phyloP scores from a whole-genome alignment of 2,113 vertebrate genomes.

The Thamnaconus septentrionalis region DNA sequence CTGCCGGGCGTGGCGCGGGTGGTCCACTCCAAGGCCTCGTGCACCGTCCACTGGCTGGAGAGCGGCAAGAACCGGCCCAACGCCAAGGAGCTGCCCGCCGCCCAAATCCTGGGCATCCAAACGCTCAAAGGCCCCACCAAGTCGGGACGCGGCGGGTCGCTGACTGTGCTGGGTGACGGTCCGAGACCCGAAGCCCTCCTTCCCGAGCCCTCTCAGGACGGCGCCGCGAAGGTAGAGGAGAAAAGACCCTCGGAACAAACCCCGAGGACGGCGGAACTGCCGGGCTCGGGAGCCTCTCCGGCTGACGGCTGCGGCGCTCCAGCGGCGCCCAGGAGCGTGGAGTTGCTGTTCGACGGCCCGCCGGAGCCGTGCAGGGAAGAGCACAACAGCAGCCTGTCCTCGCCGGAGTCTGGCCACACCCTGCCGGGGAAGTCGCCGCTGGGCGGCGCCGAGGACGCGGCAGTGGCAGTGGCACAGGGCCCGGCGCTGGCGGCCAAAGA shows the following conservation, averaged over 20 bases:
- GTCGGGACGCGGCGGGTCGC: slow-evolving; percentile 39
- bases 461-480: slow-evolving; percentile 30
- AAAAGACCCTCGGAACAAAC: slow-evolving; percentile 25
- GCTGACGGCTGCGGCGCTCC: slow-evolving; percentile 22
- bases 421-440: slow-evolving; percentile 34
- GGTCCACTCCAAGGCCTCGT: slow-evolving; percentile 97
- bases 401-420: slow-evolving; percentile 42
- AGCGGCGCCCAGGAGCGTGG: slow-evolving; percentile 48
- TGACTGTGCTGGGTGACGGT: slow-evolving; percentile 28
- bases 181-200: slow-evolving; percentile 45
- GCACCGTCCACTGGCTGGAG: slow-evolving; percentile 97
- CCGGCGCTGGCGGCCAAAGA: slow-evolving; percentile 56
- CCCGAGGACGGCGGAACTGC: too few species aligned
- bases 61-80: slow-evolving; percentile 87
- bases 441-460: slow-evolving; percentile 45
- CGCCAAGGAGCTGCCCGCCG: slow-evolving; percentile 86
- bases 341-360: slow-evolving; percentile 37
- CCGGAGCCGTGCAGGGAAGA: slow-evolving; percentile 58
- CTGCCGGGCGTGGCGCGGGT: slow-evolving; percentile 94
- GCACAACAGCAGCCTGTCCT: slow-evolving; percentile 32
- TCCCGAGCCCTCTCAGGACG: slow-evolving; percentile 38
- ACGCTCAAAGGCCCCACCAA: slow-evolving; percentile 38
- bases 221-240: slow-evolving; percentile 55
- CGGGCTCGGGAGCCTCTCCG: background rate
- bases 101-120: slow-evolving; percentile 92